phyloP scores from a whole-genome alignment of 1,140 invertebrate genomes.

The Drosophila kurseongensis region DNA sequence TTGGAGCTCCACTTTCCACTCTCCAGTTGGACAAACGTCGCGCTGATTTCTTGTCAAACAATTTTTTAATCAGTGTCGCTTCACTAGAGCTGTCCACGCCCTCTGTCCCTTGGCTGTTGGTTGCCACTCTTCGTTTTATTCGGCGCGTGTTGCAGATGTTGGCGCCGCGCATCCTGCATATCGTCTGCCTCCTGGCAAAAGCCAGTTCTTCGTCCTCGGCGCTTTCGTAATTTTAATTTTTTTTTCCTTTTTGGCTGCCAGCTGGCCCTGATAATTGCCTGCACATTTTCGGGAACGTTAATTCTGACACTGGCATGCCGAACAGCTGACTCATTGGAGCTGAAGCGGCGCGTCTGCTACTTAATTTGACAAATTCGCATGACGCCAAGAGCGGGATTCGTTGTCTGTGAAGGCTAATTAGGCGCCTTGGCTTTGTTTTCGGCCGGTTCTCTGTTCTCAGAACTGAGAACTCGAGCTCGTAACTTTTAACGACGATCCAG shows the following conservation, averaged over 20 bases:
- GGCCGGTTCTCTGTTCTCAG: conserved; percentile 9
- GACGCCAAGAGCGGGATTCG: conserved; percentile 32
- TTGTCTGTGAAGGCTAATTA: conserved; percentile 56
- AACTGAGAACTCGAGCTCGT: conserved; percentile 27
- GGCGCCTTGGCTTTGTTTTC: conserved; percentile 55
- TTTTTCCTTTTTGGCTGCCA: conserved; percentile 18
- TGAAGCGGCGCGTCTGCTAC: conserved; percentile 40
- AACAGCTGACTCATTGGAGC: conserved; percentile 41
- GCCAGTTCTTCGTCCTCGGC: conserved; percentile 15
- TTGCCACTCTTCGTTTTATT: conserved; percentile 70
- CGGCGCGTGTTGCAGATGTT: conserved; percentile 21
- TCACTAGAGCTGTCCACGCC: conserved; percentile 59
- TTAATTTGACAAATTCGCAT: conserved; percentile 83
- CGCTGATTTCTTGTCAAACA: conserved; percentile 83
- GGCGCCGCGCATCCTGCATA: conserved; percentile 51
- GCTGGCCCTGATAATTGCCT: conserved; percentile 62
- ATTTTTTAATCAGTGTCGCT: conserved; percentile 83
- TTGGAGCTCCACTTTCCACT: conserved; percentile 7
- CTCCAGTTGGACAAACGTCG: conserved; percentile 64
- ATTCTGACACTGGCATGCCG: conserved; percentile 63
- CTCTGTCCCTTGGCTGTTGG: background rate
- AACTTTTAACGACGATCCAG: conserved; percentile 60
- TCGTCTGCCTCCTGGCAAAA: conserved; percentile 31
- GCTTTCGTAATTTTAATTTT: conserved; percentile 31
- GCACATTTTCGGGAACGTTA: conserved; percentile 70